Base-by-base conservation (phyloP, 2,797 vertebrate genomes). In the Phataginus tricuspis region DNA sequence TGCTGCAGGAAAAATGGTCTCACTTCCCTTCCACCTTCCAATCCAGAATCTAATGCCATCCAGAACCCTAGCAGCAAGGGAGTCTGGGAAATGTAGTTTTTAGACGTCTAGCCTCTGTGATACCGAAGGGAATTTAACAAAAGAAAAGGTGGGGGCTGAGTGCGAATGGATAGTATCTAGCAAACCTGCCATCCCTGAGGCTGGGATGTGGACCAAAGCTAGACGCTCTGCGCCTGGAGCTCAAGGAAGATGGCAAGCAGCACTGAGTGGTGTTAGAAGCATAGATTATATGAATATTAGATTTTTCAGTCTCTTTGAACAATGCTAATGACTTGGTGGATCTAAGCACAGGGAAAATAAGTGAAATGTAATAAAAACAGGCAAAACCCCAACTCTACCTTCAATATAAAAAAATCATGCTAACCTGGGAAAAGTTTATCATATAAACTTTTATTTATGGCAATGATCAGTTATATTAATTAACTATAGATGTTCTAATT, bases 351-450 rank as follows among this genome's bases (percentile, higher is more conserved):
- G 16, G n/a, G 25, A 82, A 75, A 78, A 71, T 45, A 61, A 89
- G 37, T 63, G 34, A 95, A 91, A 31, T 83, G 18, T 27, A 91
- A 69, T 55, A 90, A 91, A 94, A 66, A 19, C 64, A 94, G 31
- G 5, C 49, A 93, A 87, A 96, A 69, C 0, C 2, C 14, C 53
- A 39, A 59, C 37, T 77, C 5, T 55, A 75, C 57, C 90, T 90
- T 61, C 42, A 45, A 21, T 89, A 66, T 53, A 59, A 25, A 71
- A 91, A 93, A 83, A 51, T 57, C 7, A 75, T 68, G 57, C 14
- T 86, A 37, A 79, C 5, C 57, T 53, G 10, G 4, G 15, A 57
- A 78, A 34, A 66, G 31, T 34, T 51, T 34, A 34, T 5, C 8
- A 14, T 27, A 79, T 53, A 59, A 64, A 69, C 15, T 25, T 2